Evolutionary conservation across 2,797 vertebrate species (phyloP).

Genomic region (Sebastes aleutianus): DNA sequence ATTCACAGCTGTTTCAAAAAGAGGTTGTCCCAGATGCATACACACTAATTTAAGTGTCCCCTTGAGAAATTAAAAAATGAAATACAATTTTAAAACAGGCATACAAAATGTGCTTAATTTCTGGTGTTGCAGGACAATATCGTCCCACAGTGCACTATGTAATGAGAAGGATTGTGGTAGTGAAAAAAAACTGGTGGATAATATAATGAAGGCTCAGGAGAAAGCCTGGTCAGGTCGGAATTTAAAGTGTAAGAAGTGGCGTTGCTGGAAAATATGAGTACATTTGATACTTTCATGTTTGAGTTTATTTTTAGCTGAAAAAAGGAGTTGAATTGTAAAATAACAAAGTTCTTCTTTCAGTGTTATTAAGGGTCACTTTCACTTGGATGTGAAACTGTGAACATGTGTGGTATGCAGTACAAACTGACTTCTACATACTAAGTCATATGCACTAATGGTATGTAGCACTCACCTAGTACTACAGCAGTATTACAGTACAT

Average conservation of each 20-base stretch:
- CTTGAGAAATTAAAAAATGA: background rate
- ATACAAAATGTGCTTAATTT: background rate
- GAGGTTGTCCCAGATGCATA: slow-evolving; percentile 3
- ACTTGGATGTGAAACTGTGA: slow-evolving; percentile 1
- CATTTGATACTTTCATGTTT: background rate
- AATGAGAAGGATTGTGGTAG: background rate
- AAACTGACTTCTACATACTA: background rate
- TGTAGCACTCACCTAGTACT: background rate
- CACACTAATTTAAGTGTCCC: slow-evolving; percentile 13
- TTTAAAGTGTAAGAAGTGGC: background rate
- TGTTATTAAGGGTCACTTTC: slow-evolving; percentile 6
- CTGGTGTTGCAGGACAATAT: background rate
- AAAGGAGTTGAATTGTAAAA: background rate
- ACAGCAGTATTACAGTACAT: background rate
- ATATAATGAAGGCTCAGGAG: background rate
- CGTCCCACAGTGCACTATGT: background rate
- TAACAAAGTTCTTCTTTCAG: background rate
- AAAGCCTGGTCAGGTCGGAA: background rate
- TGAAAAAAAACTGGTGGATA: background rate
- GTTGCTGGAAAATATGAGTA: no score
- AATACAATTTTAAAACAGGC: background rate
- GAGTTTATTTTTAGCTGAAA: background rate
- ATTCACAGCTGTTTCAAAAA: background rate
- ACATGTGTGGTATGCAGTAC: background rate
- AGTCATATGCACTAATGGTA: background rate